A percentile compares a stretch with the other conserved stretches of the same genome.
These are phyloP conservation scores for Scylla paramamosain DNA, from an alignment of 1,140 invertebrate species.

Conservation along the genomic window DNA sequence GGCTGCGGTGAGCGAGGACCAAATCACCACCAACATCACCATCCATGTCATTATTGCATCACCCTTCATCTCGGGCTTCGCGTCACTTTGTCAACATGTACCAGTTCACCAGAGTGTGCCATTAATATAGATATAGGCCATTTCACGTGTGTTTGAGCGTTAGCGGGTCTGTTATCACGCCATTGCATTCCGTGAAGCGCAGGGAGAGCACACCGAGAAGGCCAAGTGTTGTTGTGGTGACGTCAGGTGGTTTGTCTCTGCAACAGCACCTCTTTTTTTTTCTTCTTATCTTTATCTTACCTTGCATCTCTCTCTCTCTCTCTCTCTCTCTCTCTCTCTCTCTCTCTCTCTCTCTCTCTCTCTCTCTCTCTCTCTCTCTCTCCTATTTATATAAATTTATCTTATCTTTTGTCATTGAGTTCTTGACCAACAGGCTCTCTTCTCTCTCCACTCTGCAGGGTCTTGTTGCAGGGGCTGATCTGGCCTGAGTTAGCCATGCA, in stretches of 20 bases:
- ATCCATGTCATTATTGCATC: not conserved
- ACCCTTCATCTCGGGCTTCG: not conserved
- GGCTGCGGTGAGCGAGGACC: not conserved
- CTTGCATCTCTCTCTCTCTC: not conserved
- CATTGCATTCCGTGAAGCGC: not conserved
- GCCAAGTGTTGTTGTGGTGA: not conserved
- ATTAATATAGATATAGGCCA: not conserved
- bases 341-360: slow-evolving; percentile 30
- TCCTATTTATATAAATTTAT: not conserved
- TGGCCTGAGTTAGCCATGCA: not conserved
- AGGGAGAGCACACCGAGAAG: not conserved
- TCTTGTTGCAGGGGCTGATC: not conserved
- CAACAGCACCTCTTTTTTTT: not conserved
- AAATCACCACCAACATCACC: not conserved
- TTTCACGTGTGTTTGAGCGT: not conserved
- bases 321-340: slow-evolving; percentile 37
- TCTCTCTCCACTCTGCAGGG: not conserved
- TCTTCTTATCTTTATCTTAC: not conserved
- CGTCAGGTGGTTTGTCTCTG: not conserved
- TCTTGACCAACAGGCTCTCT: not conserved
- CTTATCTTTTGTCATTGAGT: not conserved
- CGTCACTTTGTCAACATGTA: not conserved
- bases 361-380: slow-evolving; percentile 23
- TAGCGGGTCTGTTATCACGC: not conserved
- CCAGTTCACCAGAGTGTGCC: not conserved